phyloP scores from a whole-genome alignment of 2,113 vertebrate species.

The Thryonomys swinderianus region DNA sequence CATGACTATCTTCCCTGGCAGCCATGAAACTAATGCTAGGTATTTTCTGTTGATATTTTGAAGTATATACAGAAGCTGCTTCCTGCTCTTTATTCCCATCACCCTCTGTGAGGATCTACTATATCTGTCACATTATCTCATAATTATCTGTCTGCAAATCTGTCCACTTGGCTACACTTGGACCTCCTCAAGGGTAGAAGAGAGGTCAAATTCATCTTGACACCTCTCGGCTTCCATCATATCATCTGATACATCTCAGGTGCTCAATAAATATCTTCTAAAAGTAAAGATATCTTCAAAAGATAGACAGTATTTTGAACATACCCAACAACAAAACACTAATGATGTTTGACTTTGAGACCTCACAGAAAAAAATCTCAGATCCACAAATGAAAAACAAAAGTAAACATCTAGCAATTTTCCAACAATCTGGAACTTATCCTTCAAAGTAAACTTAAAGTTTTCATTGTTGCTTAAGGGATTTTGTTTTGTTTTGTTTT shows the following conservation, averaged over 20 bases:
- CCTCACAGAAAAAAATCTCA: not conserved
- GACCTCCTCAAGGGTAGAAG: not conserved
- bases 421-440: not conserved
- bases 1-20: not conserved
- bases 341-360: conserved; percentile 39
- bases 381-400: not conserved
- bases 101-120: not conserved
- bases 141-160: not conserved
- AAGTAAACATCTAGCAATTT: not conserved
- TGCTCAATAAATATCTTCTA: conserved; percentile 8
- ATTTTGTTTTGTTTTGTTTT: not conserved
- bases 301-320: conserved; percentile 20
- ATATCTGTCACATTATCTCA: not conserved
- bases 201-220: conserved; percentile 7
- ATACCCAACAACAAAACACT: conserved; percentile 55
- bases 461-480: not conserved
- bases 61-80: not conserved
- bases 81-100: not conserved
- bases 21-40: not conserved
- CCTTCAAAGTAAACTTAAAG: not conserved
- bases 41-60: not conserved
- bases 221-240: not conserved
- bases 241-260: not conserved
- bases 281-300: conserved; percentile 40
- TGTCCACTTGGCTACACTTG: not conserved